A percentile compares a stretch with the other conserved stretches of the same genome.
These are phyloP conservation scores for Gonocerus acuteangulatus DNA, from an alignment of 2,888 invertebrate genomes.

Conservation along the genomic window DNA sequence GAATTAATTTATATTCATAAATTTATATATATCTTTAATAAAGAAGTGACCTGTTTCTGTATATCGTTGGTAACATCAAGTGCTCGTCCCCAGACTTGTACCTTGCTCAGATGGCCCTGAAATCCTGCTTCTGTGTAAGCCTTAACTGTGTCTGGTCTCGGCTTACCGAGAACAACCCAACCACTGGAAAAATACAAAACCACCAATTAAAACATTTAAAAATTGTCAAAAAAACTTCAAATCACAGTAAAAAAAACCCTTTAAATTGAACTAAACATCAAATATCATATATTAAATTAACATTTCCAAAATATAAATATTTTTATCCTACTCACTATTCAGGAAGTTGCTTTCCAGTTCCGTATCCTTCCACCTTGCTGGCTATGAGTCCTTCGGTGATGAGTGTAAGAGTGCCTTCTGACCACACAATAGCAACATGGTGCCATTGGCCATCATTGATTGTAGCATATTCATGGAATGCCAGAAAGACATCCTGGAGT, in stretches of 20 bases:
- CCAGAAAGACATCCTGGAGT: slow-evolving; percentile 78
- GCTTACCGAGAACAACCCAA: slow-evolving; percentile 87
- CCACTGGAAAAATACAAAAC: slow-evolving; percentile 67
- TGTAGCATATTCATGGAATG: slow-evolving; percentile 84
- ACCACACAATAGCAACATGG: slow-evolving; percentile 91
- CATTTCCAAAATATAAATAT: no score
- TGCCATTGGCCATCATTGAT: slow-evolving; percentile 97
- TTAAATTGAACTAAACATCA: no score
- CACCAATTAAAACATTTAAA: not conserved
- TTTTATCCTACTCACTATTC: slow-evolving; percentile 78
- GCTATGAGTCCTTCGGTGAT: slow-evolving; percentile 94
- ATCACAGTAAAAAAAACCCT: not conserved
- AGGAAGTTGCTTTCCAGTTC: slow-evolving; percentile 69
- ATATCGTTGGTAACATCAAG: slow-evolving; percentile 86
- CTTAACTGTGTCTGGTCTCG: slow-evolving; percentile 66
- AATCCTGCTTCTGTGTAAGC: slow-evolving; percentile 84
- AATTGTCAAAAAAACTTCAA: not conserved
- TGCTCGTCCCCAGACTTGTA: slow-evolving; percentile 88
- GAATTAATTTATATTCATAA: no score
- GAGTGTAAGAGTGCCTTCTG: slow-evolving; percentile 79
- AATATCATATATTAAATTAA: no score
- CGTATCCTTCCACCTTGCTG: slow-evolving; percentile 84
- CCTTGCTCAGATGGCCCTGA: slow-evolving; percentile 88
- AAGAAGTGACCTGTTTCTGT: slow-evolving; percentile 83
- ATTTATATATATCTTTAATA: no score